phyloP scores from a whole-genome alignment of 2,888 invertebrate species.

The Amphipoea oculea region DNA sequence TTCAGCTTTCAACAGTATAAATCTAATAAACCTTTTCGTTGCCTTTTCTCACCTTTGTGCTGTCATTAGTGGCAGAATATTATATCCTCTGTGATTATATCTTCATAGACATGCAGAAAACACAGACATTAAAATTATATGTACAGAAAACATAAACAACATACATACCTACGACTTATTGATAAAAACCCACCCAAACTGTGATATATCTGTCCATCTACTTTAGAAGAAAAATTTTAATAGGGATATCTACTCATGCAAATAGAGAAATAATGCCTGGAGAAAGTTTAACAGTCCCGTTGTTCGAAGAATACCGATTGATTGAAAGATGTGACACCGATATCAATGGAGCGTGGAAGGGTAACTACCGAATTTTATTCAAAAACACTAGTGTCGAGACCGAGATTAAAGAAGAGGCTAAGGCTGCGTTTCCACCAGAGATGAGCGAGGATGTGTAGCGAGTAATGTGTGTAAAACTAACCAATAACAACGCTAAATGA shows the following conservation, averaged over 20 bases:
- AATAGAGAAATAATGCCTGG: neutral
- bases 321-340: slow-evolving; percentile 81
- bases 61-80: slow-evolving; percentile 18
- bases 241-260: neutral
- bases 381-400: neutral
- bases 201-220: neutral
- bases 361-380: slow-evolving; percentile 57
- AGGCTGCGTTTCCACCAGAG: too few species aligned
- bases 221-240: neutral
- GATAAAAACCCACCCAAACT: neutral
- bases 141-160: too few species aligned
- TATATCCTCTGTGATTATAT: too few species aligned
- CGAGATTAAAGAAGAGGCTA: neutral
- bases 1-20: neutral
- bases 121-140: too few species aligned
- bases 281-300: slow-evolving; percentile 46
- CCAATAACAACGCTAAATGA: too few species aligned
- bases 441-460: too few species aligned
- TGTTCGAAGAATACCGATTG: slow-evolving; percentile 80
- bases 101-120: neutral
- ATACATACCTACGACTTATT: neutral
- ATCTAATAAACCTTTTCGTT: neutral
- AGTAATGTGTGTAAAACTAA: too few species aligned
- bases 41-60: neutral
- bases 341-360: slow-evolving; percentile 84